Percentiles rank a stretch among this genome's conserved stretches.
phyloP scores from a whole-genome alignment of 1,140 invertebrate species.

The Triops longicaudatus region DNA sequence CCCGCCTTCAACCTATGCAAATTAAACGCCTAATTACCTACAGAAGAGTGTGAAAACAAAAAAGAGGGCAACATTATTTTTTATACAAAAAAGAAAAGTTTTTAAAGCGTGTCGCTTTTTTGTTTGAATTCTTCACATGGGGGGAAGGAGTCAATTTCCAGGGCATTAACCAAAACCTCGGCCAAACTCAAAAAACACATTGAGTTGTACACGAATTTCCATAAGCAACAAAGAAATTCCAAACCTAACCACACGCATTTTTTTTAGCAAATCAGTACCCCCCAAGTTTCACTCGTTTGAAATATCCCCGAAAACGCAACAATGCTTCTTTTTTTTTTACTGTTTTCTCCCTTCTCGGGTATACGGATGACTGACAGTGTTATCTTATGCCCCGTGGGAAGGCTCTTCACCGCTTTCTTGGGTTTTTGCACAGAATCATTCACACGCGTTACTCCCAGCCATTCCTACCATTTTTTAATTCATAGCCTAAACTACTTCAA shows the following conservation, averaged over 20 bases:
- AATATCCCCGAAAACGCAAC: neutral
- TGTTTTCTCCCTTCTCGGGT: neutral
- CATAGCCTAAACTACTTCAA: no score
- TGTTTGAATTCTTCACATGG: neutral
- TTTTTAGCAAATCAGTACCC: neutral
- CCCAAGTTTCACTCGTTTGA: neutral
- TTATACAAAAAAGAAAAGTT: neutral
- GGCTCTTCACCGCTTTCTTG: neutral
- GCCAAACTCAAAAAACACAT: neutral
- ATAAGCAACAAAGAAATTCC: neutral
- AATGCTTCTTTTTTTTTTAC: neutral
- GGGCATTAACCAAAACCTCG: neutral
- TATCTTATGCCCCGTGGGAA: neutral
- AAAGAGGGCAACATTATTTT: neutral
- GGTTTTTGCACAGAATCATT: neutral
- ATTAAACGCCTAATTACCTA: neutral
- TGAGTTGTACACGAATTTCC: neutral
- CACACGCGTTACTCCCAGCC: no score
- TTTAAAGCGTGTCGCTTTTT: neutral
- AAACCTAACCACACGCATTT: neutral
- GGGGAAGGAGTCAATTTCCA: neutral
- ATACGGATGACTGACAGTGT: neutral
- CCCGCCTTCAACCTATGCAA: conserved; percentile 4
- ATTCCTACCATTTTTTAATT: no score
- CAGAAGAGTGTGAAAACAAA: neutral